These are phyloP conservation scores for Drosophila rufa DNA, from an alignment of 1,140 invertebrate genomes.

Conservation along the genomic window DNA sequence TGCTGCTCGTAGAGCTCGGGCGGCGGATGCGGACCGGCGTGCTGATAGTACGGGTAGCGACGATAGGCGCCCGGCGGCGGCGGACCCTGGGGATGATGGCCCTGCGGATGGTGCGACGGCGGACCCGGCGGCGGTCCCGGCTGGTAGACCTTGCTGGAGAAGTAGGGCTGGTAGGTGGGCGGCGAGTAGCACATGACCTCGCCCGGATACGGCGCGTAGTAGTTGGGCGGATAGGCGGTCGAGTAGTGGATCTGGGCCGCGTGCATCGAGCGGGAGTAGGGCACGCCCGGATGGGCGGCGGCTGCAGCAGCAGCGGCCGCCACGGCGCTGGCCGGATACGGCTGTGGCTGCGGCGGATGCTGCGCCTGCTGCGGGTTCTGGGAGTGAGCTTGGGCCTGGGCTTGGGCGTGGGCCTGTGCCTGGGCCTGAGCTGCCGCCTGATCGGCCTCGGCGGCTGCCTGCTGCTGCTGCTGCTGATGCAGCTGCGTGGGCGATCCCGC, in stretches of 20 bases:
- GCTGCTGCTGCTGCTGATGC: constrained; percentile 49
- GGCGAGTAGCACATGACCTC: constrained; percentile 87
- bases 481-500: constrained; percentile 44
- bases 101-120: constrained; percentile 63
- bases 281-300: constrained; percentile 85
- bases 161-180: constrained; percentile 86
- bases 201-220: constrained; percentile 84
- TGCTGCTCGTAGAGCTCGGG: constrained; percentile 59
- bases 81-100: constrained; percentile 68
- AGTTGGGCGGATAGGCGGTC: constrained; percentile 86
- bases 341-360: constrained; percentile 85
- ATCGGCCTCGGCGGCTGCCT: constrained; percentile 27
- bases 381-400: constrained; percentile 6
- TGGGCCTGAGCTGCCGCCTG: constrained; percentile 62
- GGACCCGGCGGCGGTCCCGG: constrained; percentile 83
- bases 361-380: constrained; percentile 54
- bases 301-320: constrained; percentile 83
- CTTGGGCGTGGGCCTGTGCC: constrained; percentile 16
- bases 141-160: constrained; percentile 83
- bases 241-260: constrained; percentile 84
- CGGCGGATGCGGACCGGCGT: constrained; percentile 66
- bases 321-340: constrained; percentile 85
- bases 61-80: constrained; percentile 70
- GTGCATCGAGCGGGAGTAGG: constrained; percentile 79
- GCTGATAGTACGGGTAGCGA: constrained; percentile 70